Conservation (phyloP, 2,888 invertebrate genomes). For the Dyspetes luteomarginatus region DNA sequence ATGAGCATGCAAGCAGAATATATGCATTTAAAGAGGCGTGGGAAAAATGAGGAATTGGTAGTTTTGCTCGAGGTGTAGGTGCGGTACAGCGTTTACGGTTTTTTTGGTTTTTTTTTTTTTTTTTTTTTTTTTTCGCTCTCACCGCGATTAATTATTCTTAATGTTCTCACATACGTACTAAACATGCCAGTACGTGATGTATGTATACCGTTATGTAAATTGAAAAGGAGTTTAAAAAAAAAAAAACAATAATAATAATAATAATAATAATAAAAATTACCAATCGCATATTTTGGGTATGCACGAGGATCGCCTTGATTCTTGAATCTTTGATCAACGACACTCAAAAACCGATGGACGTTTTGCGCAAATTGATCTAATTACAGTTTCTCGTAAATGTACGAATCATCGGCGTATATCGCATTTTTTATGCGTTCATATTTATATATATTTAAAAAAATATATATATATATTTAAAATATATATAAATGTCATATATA, state of each 20-base stretch:
- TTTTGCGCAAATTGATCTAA: slow-evolving; percentile 72
- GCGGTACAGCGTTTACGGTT: slow-evolving; percentile 60
- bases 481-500: slow-evolving; percentile 51
- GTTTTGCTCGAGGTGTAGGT: slow-evolving; percentile 53
- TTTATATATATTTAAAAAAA: slow-evolving; percentile 2
- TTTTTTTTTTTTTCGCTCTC: slow-evolving; percentile 40
- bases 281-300: slow-evolving; percentile 8
- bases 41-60: slow-evolving; percentile 63
- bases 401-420: slow-evolving; percentile 39
- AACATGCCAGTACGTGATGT: slow-evolving; percentile 52
- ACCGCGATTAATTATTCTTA: slow-evolving; percentile 34
- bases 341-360: slow-evolving; percentile 89
- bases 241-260: too few species aligned
- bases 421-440: neutral
- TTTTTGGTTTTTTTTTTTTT: slow-evolving; percentile 35
- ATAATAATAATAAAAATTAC: neutral
- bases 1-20: slow-evolving; percentile 82
- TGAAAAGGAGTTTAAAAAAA: slow-evolving; percentile 5
- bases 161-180: slow-evolving; percentile 6
- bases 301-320: slow-evolving; percentile 78
- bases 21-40: slow-evolving; percentile 80
- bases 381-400: slow-evolving; percentile 39
- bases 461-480: slow-evolving; percentile 14
- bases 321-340: slow-evolving; percentile 85
- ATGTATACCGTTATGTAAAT: slow-evolving; percentile 11